Conservation (phyloP, 2,113 vertebrate genomes). For the Thunnus thynnus region DNA sequence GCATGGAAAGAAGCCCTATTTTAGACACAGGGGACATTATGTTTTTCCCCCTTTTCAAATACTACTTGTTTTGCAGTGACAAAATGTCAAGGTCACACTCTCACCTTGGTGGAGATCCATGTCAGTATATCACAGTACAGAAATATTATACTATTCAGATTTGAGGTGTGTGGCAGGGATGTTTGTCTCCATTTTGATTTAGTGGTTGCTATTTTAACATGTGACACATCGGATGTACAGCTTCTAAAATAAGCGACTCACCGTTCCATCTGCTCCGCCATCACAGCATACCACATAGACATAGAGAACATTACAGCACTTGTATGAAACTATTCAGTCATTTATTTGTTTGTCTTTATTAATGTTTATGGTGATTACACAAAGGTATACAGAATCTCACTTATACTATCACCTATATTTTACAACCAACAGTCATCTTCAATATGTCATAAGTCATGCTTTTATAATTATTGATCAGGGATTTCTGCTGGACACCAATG, state of each 20-base stretch:
- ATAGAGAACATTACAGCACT: neutral
- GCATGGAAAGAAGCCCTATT: too few relatives aligned
- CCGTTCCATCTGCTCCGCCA: conserved; percentile 22
- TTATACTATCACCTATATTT: neutral
- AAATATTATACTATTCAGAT: neutral
- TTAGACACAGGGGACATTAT: neutral
- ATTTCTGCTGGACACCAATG: conserved; percentile 22
- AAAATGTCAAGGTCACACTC: conserved; percentile 38
- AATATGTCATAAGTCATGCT: neutral
- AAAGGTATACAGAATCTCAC: neutral
- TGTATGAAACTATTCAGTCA: neutral
- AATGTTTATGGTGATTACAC: too few relatives aligned
- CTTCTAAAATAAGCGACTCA: conserved; percentile 17
- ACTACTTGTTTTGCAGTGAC: neutral
- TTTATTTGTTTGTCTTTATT: neutral
- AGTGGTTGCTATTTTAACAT: neutral
- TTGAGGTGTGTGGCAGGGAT: neutral
- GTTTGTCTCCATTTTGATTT: neutral
- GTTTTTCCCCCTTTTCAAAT: neutral
- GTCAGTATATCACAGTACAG: neutral
- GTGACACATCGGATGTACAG: conserved; percentile 1
- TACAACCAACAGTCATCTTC: neutral
- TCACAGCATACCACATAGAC: conserved; percentile 11
- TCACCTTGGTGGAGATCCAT: conserved; percentile 7
- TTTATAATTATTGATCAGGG: conserved; percentile 3